These are phyloP conservation scores for Chinchilla lanigera DNA, from an alignment of 2,113 vertebrate species.

Conservation along the genomic window DNA sequence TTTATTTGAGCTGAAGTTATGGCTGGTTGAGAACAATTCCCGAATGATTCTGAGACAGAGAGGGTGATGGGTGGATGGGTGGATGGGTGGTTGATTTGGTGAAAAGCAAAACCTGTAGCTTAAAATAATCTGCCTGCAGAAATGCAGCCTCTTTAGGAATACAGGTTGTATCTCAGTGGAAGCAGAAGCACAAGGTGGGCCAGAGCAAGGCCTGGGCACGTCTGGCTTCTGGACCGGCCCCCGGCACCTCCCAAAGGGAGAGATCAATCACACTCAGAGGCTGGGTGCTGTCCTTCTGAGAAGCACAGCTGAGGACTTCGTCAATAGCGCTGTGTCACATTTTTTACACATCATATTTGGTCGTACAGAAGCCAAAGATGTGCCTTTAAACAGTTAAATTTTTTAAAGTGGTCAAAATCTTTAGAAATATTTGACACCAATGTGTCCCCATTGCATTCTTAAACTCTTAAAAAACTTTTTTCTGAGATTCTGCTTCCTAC, in stretches of 20 bases:
- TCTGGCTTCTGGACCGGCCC: background rate
- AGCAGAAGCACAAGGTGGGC: background rate
- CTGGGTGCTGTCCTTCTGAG: background rate
- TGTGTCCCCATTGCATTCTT: background rate
- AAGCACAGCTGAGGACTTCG: background rate
- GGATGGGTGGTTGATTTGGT: background rate
- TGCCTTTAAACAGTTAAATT: background rate
- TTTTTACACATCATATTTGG: background rate
- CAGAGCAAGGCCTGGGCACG: background rate
- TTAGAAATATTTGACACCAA: background rate
- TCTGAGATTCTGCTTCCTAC: background rate
- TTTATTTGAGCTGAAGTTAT: background rate
- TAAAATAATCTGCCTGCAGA: slow-evolving; percentile 1
- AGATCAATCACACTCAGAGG: background rate
- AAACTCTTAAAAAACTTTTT: background rate
- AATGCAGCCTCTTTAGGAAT: background rate
- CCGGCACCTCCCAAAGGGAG: background rate
- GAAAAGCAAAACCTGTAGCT: background rate
- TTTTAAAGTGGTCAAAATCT: background rate
- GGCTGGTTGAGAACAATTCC: background rate
- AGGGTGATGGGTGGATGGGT: background rate
- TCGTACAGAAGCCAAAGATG: background rate
- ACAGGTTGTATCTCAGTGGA: background rate
- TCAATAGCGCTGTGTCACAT: background rate
- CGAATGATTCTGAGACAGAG: background rate